A percentile compares a stretch with the other conserved stretches of the same genome.
Conservation (phyloP, 2,888 invertebrate genomes). For the Hydroisotoma schaefferi region DNA sequence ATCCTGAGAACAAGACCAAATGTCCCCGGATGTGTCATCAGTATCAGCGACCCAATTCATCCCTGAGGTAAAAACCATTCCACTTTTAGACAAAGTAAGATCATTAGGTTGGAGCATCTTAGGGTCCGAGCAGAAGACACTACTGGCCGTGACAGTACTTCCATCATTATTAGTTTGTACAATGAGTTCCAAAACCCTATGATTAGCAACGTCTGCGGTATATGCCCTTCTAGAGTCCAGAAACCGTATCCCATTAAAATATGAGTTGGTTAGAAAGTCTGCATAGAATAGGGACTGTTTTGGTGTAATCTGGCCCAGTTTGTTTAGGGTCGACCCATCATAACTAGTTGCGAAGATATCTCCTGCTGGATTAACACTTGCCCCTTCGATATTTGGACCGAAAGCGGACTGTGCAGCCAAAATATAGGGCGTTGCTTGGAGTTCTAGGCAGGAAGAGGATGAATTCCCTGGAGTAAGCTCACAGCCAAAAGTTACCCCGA, state of each 20-base stretch:
- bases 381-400: slow-evolving; percentile 40
- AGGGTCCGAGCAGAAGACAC: slow-evolving; percentile 17
- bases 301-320: slow-evolving; percentile 37
- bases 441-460: slow-evolving; percentile 23
- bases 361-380: slow-evolving; percentile 32
- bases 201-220: slow-evolving; percentile 35
- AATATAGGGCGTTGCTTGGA: slow-evolving; percentile 22
- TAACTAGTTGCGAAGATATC: slow-evolving; percentile 42
- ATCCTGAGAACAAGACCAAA: slow-evolving; percentile 35
- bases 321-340: slow-evolving; percentile 20
- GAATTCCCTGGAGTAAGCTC: slow-evolving; percentile 20
- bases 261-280: slow-evolving; percentile 13
- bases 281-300: slow-evolving; percentile 29
- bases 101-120: slow-evolving; percentile 41
- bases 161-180: slow-evolving; percentile 8
- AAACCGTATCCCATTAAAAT: slow-evolving; percentile 37
- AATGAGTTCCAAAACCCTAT: slow-evolving; percentile 29
- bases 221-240: slow-evolving; percentile 24
- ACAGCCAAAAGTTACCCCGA: slow-evolving; percentile 8
- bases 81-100: slow-evolving; percentile 30
- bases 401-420: slow-evolving; percentile 24
- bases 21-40: slow-evolving; percentile 36
- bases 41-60: slow-evolving; percentile 40
- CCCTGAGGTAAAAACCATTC: slow-evolving; percentile 38
- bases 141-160: slow-evolving; percentile 10